These are phyloP conservation scores for Etheostoma spectabile DNA, from an alignment of 2,113 vertebrate genomes.

Conservation along the genomic window DNA sequence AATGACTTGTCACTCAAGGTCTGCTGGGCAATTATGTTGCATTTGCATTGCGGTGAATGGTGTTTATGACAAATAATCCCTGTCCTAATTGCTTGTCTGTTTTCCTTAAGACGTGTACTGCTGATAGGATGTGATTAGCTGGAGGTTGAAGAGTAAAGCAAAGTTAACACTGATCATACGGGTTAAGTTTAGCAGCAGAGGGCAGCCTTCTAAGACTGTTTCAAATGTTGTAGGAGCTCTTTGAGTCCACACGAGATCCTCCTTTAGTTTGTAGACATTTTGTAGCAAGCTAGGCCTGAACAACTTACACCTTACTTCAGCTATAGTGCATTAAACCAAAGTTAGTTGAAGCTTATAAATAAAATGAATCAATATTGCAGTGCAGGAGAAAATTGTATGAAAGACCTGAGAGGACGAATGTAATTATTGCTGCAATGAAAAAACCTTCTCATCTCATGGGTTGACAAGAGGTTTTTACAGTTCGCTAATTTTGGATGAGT, in stretches of 20 bases:
- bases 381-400: neutral
- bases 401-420: neutral
- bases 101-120: constrained; percentile 77
- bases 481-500: neutral
- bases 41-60: constrained; percentile 85
- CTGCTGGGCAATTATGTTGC: constrained; percentile 85
- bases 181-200: constrained; percentile 48
- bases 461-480: neutral
- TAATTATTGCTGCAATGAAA: neutral
- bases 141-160: constrained; percentile 43
- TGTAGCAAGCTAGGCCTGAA: neutral
- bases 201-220: constrained; percentile 3
- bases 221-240: neutral
- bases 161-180: constrained; percentile 53
- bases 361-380: neutral
- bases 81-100: constrained; percentile 86
- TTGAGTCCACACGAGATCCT: neutral
- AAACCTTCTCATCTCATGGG: neutral
- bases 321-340: neutral
- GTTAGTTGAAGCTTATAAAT: neutral
- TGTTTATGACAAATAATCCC: constrained; percentile 85
- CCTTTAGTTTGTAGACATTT: neutral
- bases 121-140: constrained; percentile 82
- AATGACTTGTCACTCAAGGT: constrained; percentile 88
- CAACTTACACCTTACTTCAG: neutral